Conservation (phyloP, 2,113 vertebrate genomes). For the Sturnira hondurensis region DNA sequence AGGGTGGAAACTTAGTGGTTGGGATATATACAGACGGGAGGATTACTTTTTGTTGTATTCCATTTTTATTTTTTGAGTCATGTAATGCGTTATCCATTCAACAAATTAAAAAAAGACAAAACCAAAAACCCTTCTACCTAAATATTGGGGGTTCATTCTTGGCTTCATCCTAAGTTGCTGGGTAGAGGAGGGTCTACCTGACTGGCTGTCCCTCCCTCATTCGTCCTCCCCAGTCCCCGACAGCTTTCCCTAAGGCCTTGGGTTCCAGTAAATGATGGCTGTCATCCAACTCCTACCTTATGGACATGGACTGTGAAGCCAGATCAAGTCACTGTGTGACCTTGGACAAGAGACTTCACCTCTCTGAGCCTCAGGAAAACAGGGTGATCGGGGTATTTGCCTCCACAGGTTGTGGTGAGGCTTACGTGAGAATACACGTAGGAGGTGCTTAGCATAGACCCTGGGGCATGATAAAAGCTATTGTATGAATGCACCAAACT, state of each 20-base stretch:
- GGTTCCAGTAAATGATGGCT: not conserved
- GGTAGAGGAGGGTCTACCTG: not conserved
- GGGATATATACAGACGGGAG: not conserved
- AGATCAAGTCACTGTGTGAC: not conserved
- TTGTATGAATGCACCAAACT: not conserved
- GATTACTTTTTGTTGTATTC: not conserved
- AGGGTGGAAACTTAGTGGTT: not conserved
- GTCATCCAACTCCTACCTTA: not conserved
- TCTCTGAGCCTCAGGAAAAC: not conserved
- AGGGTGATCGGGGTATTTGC: not conserved
- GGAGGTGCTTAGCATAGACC: not conserved
- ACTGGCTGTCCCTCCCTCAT: not conserved
- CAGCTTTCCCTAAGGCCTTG: not conserved
- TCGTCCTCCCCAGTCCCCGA: not conserved
- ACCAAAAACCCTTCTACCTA: not conserved
- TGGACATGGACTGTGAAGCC: not conserved
- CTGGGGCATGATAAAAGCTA: not conserved
- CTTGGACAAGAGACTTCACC: not conserved
- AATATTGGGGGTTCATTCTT: not conserved
- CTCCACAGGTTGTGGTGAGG: not conserved
- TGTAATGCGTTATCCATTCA: not conserved
- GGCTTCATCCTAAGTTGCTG: not conserved
- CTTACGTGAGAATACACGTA: not conserved
- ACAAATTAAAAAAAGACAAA: constrained; percentile 11
- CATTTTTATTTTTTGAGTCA: not conserved